Evolutionary conservation across 1,140 invertebrate genomes (phyloP).

Genomic region (Dinoponera quadriceps): DNA sequence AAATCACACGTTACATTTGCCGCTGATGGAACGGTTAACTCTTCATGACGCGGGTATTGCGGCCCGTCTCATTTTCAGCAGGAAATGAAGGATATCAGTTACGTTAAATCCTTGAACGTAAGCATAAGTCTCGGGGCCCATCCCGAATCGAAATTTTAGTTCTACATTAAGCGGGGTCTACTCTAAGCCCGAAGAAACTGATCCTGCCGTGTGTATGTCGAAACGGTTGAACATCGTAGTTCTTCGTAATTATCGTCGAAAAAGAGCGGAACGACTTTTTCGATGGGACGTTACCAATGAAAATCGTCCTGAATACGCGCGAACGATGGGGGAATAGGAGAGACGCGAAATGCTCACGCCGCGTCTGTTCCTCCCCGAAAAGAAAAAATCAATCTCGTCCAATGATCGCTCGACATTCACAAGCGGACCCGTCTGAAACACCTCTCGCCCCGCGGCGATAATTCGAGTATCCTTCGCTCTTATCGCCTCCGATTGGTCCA

Average conservation of each 20-base stretch:
- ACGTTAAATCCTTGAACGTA: neutral
- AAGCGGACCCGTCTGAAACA: neutral
- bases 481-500: neutral
- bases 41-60: constrained; percentile 31
- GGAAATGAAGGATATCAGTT: neutral
- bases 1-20: constrained; percentile 46
- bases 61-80: constrained; percentile 4
- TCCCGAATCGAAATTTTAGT: neutral
- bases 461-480: too few relatives aligned
- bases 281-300: neutral
- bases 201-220: too few relatives aligned
- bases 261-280: neutral
- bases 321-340: too few relatives aligned
- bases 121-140: neutral
- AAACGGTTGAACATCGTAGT: too few relatives aligned
- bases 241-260: too few relatives aligned
- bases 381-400: neutral
- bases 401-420: neutral
- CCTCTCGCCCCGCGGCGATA: neutral
- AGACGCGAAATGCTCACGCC: too few relatives aligned
- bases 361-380: too few relatives aligned
- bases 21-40: constrained; percentile 51
- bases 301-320: neutral
- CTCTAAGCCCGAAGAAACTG: too few relatives aligned
- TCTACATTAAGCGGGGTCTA: too few relatives aligned